phyloP scores from a whole-genome alignment of 2,113 vertebrate species.

The Arizona elegans region DNA sequence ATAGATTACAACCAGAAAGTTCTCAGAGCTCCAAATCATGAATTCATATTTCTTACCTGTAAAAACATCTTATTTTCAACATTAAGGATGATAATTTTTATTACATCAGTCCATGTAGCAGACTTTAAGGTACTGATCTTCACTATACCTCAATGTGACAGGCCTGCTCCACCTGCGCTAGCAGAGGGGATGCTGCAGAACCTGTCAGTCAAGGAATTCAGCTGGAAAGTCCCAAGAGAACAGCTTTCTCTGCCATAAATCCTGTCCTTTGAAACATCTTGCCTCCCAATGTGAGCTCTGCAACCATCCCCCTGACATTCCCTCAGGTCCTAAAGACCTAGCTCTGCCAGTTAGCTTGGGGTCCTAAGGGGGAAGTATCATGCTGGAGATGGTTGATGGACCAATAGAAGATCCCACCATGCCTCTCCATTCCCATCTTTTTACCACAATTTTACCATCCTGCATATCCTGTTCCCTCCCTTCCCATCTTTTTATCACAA shows the following conservation, averaged over 20 bases:
- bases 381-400: not conserved
- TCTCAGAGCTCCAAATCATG: not conserved
- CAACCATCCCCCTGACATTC: not conserved
- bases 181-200: not conserved
- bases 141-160: not conserved
- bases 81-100: slow-evolving; percentile 33
- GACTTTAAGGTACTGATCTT: not conserved
- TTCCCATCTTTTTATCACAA: not conserved
- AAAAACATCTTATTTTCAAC: slow-evolving; percentile 31
- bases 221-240: not conserved
- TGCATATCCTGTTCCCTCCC: too few species aligned
- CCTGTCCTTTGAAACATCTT: not conserved
- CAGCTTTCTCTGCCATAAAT: not conserved
- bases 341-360: not conserved
- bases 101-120: slow-evolving; percentile 19
- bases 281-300: not conserved
- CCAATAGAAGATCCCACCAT: not conserved
- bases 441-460: not conserved
- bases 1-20: slow-evolving; percentile 31
- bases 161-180: too few species aligned
- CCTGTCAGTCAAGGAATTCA: not conserved
- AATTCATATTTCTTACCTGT: slow-evolving; percentile 29
- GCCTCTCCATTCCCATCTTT: not conserved
- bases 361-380: not conserved
- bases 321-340: not conserved